phyloP scores from a whole-genome alignment of 2,888 invertebrate genomes.

The Orthonevra nobilis region DNA sequence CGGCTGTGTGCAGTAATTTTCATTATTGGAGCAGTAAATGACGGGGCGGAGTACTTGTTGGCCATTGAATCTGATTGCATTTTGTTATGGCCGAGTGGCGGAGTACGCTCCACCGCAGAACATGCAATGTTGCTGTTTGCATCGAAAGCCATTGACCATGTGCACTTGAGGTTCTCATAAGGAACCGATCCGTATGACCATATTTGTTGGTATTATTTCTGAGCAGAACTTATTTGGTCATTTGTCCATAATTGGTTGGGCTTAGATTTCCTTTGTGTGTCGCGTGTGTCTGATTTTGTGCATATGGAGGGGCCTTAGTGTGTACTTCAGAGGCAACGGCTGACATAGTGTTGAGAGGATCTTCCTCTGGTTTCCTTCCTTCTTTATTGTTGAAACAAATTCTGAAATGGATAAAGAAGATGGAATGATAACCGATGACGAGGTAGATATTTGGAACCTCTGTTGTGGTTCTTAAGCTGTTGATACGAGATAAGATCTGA shows the following conservation, averaged over 20 bases:
- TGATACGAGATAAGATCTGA: too few relatives aligned
- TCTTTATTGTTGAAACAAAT: too few relatives aligned
- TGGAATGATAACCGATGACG: too few relatives aligned
- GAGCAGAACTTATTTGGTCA: slow-evolving; percentile 40
- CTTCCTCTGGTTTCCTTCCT: too few relatives aligned
- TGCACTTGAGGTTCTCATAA: slow-evolving; percentile 31
- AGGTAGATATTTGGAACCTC: too few relatives aligned
- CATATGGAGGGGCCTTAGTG: too few relatives aligned
- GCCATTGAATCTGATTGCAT: slow-evolving; percentile 57
- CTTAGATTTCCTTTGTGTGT: slow-evolving; percentile 26
- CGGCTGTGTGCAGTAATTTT: slow-evolving; percentile 55
- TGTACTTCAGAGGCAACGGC: too few relatives aligned
- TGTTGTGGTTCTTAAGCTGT: too few relatives aligned
- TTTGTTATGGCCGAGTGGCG: slow-evolving; percentile 25
- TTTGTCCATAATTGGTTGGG: slow-evolving; percentile 35
- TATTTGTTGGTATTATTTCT: slow-evolving; percentile 33
- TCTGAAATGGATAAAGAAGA: too few relatives aligned
- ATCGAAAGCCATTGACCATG: slow-evolving; percentile 38
- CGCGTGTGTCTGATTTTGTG: too few relatives aligned
- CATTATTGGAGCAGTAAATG: slow-evolving; percentile 57
- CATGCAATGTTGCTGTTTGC: slow-evolving; percentile 1
- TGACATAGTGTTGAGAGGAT: too few relatives aligned
- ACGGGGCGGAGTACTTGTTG: slow-evolving; percentile 50
- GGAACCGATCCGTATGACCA: slow-evolving; percentile 41
- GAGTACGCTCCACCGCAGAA: slow-evolving; percentile 24